Percentiles rank a stretch among this genome's conserved stretches.
Evolutionary conservation across 2,113 vertebrate species (phyloP).

Genomic region (Syrmaticus mikado): DNA sequence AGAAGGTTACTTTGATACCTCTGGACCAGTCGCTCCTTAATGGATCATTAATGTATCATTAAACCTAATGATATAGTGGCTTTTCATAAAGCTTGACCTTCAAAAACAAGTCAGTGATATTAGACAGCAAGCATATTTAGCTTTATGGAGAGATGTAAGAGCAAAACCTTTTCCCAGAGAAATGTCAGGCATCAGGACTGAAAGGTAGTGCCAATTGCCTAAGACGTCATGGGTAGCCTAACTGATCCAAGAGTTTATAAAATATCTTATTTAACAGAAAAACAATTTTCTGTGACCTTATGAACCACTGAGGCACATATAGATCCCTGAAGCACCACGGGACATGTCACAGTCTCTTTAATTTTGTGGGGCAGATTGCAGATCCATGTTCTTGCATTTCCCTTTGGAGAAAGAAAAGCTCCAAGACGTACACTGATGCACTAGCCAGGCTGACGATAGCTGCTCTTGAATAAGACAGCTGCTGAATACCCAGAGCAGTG

Average conservation of each 20-base stretch:
- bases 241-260: not conserved
- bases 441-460: not conserved
- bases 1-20: not conserved
- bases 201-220: not conserved
- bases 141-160: rapidly evolving
- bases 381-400: not conserved
- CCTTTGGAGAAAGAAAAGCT: not conserved
- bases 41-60: not conserved
- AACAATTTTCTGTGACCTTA: not conserved
- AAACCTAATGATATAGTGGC: not conserved
- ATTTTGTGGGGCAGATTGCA: not conserved
- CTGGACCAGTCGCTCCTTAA: not conserved
- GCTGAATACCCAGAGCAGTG: not conserved
- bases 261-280: not conserved
- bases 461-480: not conserved
- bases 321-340: not conserved
- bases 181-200: not conserved
- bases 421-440: not conserved
- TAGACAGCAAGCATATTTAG: not conserved
- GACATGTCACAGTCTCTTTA: not conserved
- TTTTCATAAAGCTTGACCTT: constrained; percentile 51
- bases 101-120: not conserved
- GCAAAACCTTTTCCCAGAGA: not conserved
- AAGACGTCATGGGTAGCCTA: not conserved
- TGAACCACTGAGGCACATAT: not conserved